phyloP scores from a whole-genome alignment of 2,888 invertebrate species.

The Aethes cnicana region DNA sequence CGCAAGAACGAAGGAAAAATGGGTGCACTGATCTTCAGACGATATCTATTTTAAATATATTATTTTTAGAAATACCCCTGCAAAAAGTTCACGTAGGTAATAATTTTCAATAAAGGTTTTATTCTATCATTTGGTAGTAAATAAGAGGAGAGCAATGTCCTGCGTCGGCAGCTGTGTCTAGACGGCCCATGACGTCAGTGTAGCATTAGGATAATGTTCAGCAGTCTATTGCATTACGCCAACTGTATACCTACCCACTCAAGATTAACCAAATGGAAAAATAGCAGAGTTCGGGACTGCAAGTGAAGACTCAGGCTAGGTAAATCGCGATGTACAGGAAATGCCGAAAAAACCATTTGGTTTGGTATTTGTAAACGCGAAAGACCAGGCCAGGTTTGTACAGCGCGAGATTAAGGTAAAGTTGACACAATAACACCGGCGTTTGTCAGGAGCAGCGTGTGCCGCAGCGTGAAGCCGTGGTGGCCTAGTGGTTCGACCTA shows the following conservation, averaged over 20 bases:
- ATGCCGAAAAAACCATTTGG: too few relatives aligned
- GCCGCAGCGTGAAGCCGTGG: too few relatives aligned
- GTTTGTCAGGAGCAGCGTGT: slow-evolving; percentile 9
- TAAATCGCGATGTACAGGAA: too few relatives aligned
- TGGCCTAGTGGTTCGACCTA: too few relatives aligned
- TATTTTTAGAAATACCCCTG: too few relatives aligned
- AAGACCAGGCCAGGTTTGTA: not conserved
- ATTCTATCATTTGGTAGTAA: slow-evolving; percentile 10
- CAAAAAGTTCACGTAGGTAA: not conserved
- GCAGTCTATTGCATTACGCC: slow-evolving; percentile 15
- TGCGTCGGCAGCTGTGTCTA: slow-evolving; percentile 12
- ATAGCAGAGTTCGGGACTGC: not conserved
- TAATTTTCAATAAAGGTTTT: not conserved
- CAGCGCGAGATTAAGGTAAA: not conserved
- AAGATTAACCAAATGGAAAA: not conserved
- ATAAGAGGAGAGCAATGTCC: slow-evolving; percentile 22
- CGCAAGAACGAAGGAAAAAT: too few relatives aligned
- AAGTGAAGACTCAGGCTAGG: too few relatives aligned
- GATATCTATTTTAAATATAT: too few relatives aligned
- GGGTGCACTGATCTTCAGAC: too few relatives aligned
- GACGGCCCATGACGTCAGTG: slow-evolving; percentile 28
- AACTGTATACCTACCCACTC: too few relatives aligned
- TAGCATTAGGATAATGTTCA: slow-evolving; percentile 10
- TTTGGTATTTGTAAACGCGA: too few relatives aligned
- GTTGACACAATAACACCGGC: not conserved